Percentiles rank a stretch among this genome's conserved stretches.
phyloP scores from a whole-genome alignment of 2,888 invertebrate species.

The Furcula furcula region DNA sequence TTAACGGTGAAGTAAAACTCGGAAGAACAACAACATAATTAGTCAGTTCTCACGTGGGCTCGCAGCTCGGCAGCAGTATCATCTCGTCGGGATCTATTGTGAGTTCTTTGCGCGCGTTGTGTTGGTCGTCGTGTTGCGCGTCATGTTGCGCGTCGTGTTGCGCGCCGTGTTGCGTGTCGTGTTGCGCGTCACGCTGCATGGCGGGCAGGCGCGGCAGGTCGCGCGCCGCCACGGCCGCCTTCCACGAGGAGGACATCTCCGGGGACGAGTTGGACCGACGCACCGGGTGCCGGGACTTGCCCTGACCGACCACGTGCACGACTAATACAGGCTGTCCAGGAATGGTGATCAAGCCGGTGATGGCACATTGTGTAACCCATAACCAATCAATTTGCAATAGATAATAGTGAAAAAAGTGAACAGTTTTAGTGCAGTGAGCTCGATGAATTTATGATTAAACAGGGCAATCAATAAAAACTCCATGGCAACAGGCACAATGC shows the following conservation, averaged over 20 bases:
- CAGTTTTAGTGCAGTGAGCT: too few relatives aligned
- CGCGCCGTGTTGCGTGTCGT: constrained; percentile 12
- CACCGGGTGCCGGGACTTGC: constrained; percentile 89
- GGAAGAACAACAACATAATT: too few relatives aligned
- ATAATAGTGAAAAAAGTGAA: too few relatives aligned
- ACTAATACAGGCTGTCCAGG: background rate
- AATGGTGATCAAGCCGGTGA: too few relatives aligned
- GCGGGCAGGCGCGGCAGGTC: constrained; percentile 14
- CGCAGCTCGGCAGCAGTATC: constrained; percentile 59
- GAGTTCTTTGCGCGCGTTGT: constrained; percentile 22
- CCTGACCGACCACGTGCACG: constrained; percentile 36
- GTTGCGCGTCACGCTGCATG: constrained; percentile 12
- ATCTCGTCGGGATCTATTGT: constrained; percentile 39
- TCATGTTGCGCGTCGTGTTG: constrained; percentile 1
- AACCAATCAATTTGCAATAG: too few relatives aligned
- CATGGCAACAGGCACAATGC: too few relatives aligned
- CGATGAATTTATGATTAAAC: too few relatives aligned
- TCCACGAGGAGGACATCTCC: constrained; percentile 95
- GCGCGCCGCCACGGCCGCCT: constrained; percentile 63
- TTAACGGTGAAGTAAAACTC: too few relatives aligned
- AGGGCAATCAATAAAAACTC: too few relatives aligned
- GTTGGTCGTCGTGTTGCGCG: background rate
- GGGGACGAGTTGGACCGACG: constrained; percentile 95
- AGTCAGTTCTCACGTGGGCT: constrained; percentile 51
- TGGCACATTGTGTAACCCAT: too few relatives aligned